Conservation (phyloP, 35 echinoderm and acorn worm species). For the Acanthaster planci region DNA sequence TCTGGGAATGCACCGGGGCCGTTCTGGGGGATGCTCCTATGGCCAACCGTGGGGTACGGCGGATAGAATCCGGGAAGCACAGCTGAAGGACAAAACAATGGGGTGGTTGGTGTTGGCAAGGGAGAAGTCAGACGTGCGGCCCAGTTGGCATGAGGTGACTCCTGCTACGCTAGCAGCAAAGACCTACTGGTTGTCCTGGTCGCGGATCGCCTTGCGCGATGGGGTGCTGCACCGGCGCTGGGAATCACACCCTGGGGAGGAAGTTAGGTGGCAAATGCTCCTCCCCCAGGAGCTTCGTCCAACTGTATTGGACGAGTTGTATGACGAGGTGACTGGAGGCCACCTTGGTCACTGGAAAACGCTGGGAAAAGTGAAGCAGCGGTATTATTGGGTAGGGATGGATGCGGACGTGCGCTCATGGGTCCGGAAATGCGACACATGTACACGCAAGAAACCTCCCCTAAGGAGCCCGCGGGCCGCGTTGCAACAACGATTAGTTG, state of each 20-base stretch:
- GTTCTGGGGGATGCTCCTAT: neutral
- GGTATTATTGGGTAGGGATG: conserved; percentile 55
- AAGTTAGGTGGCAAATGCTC: conserved; percentile 29
- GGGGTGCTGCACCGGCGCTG: conserved; percentile 52
- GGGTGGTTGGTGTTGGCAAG: neutral
- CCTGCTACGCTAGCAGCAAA: conserved; percentile 23
- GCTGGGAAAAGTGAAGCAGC: conserved; percentile 34
- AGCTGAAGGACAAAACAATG: conserved; percentile 30
- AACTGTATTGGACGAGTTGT: conserved; percentile 38
- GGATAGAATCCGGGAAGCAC: conserved; percentile 17
- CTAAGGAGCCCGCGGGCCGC: conserved; percentile 37
- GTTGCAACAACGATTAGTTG: conserved; percentile 41
- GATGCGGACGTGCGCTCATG: conserved; percentile 38
- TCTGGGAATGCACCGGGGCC: neutral
- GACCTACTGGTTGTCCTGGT: conserved; percentile 61
- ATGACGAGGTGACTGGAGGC: conserved; percentile 34
- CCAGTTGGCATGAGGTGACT: conserved; percentile 6
- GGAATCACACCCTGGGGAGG: conserved; percentile 37
- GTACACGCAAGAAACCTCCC: conserved; percentile 47
- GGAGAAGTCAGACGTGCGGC: conserved; percentile 32
- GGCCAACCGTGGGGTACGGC: neutral
- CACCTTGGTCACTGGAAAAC: conserved; percentile 54
- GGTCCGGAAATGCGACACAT: conserved; percentile 42
- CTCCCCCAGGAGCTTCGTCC: conserved; percentile 18
- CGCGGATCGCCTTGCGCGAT: conserved; percentile 6